A percentile compares a stretch with the other conserved stretches of the same genome.
Evolutionary conservation across 2,888 invertebrate genomes (phyloP).

Genomic region (Polydesmus complanatus): DNA sequence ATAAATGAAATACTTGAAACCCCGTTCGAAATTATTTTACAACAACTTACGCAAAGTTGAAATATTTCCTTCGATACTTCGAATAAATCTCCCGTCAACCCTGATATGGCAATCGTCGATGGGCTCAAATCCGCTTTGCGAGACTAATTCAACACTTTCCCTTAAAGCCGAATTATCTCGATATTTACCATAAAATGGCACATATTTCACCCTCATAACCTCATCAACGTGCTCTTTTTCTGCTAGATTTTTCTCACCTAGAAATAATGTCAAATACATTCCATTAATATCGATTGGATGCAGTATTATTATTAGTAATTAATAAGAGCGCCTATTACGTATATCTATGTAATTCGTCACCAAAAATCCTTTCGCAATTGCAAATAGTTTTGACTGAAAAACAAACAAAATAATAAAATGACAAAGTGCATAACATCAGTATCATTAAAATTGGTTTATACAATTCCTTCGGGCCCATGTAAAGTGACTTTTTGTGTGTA

Average conservation of each 20-base stretch:
- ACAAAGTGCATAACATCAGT: background rate
- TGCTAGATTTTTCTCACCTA: slow-evolving; percentile 34
- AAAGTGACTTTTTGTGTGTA: slow-evolving; percentile 56
- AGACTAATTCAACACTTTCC: background rate
- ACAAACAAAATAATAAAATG: slow-evolving; percentile 20
- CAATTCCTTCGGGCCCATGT: slow-evolving; percentile 66
- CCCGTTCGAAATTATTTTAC: background rate
- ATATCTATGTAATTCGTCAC: slow-evolving; percentile 56
- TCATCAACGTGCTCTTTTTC: slow-evolving; percentile 50
- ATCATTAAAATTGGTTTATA: slow-evolving; percentile 19
- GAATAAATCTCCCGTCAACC: no score
- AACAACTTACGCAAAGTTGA: background rate
- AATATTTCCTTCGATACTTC: no score
- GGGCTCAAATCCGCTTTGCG: background rate
- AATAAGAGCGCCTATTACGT: no score
- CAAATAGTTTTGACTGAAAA: slow-evolving; percentile 55
- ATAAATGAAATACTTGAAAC: background rate
- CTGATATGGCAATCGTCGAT: background rate
- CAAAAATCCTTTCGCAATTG: slow-evolving; percentile 60
- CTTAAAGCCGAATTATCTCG: slow-evolving; percentile 30
- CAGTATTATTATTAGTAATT: no score
- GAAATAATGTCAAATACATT: no score
- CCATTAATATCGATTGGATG: no score
- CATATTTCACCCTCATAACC: slow-evolving; percentile 57
- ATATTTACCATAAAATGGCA: slow-evolving; percentile 39